Conservation (phyloP, 2,888 invertebrate genomes). For the Griposia aprilina region DNA sequence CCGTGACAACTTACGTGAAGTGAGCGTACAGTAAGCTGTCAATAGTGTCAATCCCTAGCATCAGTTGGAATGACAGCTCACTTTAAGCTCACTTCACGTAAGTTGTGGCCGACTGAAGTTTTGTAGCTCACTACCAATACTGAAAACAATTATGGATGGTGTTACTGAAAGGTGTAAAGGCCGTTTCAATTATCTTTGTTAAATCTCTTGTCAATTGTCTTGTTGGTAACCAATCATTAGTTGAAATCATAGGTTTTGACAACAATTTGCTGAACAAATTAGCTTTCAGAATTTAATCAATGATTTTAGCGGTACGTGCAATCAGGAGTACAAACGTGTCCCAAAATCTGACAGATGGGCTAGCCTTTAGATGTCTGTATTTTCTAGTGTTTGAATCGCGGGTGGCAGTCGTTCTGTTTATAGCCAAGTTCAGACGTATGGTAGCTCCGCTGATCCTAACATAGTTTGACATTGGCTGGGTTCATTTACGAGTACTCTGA, state of each 20-base stretch:
- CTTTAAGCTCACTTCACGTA: not conserved
- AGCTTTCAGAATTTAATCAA: not conserved
- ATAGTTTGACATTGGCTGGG: not conserved
- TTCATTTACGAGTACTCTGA: not conserved
- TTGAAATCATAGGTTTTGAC: not conserved
- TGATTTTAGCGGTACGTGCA: not conserved
- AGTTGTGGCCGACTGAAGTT: not conserved
- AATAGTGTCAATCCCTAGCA: not conserved
- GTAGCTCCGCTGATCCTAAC: not conserved
- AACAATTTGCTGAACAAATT: not conserved
- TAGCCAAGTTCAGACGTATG: not conserved
- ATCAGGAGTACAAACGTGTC: not conserved
- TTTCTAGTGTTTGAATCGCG: not conserved
- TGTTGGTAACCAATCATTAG: not conserved
- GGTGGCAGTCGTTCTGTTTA: not conserved
- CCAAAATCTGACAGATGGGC: not conserved
- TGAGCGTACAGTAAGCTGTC: not conserved
- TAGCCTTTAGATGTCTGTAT: not conserved
- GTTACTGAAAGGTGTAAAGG: not conserved
- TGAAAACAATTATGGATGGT: not conserved
- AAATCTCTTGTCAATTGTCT: not conserved
- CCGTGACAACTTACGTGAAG: not conserved
- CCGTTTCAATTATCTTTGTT: not conserved
- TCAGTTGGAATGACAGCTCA: not conserved
- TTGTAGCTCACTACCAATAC: not conserved